phyloP scores from a whole-genome alignment of 1,140 invertebrate genomes.

The silkworm (Bombyx mori) region ASM3026992v2 NC_085134.1:3195001-3195500 shows the following conservation, averaged over 20 bases:
- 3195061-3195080: too few species aligned
- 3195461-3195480: neutral
- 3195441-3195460: neutral
- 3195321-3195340: conserved; percentile 80
- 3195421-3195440: conserved; percentile 34
- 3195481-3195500: too few species aligned
- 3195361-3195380: conserved; percentile 73
- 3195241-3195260: conserved; percentile 61
- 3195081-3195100: too few species aligned
- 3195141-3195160: too few species aligned
- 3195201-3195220: too few species aligned
- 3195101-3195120: too few species aligned
- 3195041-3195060: too few species aligned
- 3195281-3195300: conserved; percentile 80
- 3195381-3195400: conserved; percentile 79
- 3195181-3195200: too few species aligned
- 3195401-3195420: conserved; percentile 73
- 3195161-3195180: too few species aligned
- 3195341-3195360: conserved; percentile 90
- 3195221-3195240: neutral
- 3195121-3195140: too few species aligned
- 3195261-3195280: conserved; percentile 75
- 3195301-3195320: conserved; percentile 87
- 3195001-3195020: too few species aligned
- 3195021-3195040: too few species aligned